Conservation (phyloP, 2,888 invertebrate genomes). For the Nomada fucata region DNA sequence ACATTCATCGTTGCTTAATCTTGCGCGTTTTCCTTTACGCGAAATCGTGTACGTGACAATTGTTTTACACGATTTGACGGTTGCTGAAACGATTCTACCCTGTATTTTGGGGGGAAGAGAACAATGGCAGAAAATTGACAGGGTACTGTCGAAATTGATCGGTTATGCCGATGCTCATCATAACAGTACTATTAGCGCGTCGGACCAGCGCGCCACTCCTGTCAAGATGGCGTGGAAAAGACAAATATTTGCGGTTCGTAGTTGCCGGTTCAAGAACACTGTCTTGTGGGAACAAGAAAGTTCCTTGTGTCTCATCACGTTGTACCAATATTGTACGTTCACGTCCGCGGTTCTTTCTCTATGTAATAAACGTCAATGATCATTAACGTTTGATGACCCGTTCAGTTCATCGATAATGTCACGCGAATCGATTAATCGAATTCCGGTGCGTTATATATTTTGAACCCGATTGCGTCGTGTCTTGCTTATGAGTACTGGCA, state of each 20-base stretch:
- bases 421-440: constrained; percentile 34
- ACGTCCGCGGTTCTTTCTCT: neutral
- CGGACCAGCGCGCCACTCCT: constrained; percentile 48
- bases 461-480: neutral
- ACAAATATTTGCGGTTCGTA: constrained; percentile 64
- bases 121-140: neutral
- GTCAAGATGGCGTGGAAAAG: constrained; percentile 68
- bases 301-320: constrained; percentile 41
- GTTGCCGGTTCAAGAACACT: constrained; percentile 41
- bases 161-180: constrained; percentile 27
- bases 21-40: neutral
- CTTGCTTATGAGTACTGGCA: neutral
- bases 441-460: constrained; percentile 23
- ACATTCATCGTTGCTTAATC: neutral
- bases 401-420: constrained; percentile 20
- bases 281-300: constrained; percentile 51
- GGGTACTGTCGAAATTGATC: neutral
- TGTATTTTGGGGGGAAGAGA: neutral
- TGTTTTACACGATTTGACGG: neutral
- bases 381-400: constrained; percentile 5
- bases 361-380: constrained; percentile 16
- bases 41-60: neutral
- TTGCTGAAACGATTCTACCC: neutral
- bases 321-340: constrained; percentile 55
- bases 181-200: constrained; percentile 25